A percentile compares a stretch with the other conserved stretches of the same genome.
phyloP scores from a whole-genome alignment of 1,140 invertebrate genomes.

The Caenorhabditis tropicalis region DNA sequence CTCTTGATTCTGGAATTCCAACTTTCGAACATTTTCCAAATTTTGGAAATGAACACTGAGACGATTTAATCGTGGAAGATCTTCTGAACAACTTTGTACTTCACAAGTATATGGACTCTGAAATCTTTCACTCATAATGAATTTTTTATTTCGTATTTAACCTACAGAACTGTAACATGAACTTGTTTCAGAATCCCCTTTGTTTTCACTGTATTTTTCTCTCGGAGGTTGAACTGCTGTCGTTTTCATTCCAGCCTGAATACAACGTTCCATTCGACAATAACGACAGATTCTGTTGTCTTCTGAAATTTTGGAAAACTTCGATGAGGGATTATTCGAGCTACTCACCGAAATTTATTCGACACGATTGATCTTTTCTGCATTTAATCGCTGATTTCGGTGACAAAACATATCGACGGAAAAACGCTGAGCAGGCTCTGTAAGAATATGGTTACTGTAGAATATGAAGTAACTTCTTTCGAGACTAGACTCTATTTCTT shows the following conservation, averaged over 20 bases:
- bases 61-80: neutral
- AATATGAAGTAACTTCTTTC: too few species aligned
- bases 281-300: neutral
- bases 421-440: slow-evolving; percentile 27
- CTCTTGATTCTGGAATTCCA: slow-evolving; percentile 17
- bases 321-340: too few species aligned
- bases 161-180: slow-evolving; percentile 5
- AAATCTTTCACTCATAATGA: neutral
- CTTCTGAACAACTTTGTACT: slow-evolving; percentile 11
- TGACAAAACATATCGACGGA: neutral
- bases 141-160: neutral
- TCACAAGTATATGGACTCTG: slow-evolving; percentile 5
- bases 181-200: slow-evolving; percentile 9
- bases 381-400: slow-evolving; percentile 6
- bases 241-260: slow-evolving; percentile 5
- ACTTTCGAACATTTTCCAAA: slow-evolving; percentile 22
- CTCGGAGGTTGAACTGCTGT: neutral
- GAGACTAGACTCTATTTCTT: neutral
- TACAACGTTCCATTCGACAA: slow-evolving; percentile 14
- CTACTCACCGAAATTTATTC: neutral
- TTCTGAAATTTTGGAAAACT: neutral
- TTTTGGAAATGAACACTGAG: slow-evolving; percentile 17
- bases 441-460: neutral
- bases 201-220: slow-evolving; percentile 29
- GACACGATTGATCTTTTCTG: neutral